Base-by-base conservation (phyloP, 2,888 invertebrate genomes). In the Ophion obscuratus region DNA sequence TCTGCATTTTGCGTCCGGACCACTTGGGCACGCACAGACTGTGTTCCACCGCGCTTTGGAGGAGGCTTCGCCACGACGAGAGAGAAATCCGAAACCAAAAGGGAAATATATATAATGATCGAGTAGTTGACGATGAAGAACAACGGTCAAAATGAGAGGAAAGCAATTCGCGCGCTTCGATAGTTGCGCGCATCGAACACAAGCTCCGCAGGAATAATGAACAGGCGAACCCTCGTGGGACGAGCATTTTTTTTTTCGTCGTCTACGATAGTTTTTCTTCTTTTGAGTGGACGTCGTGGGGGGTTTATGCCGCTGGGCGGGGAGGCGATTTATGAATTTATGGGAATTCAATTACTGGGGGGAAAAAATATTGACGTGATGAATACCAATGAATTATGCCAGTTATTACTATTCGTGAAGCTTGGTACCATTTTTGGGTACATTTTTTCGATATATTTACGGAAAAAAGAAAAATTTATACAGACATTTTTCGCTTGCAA, bases 1-100 rank as follows among this genome's bases (percentile, higher is more conserved):
- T 91, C 91, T 79, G 92, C 92, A 93, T 94, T 94, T 93, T 93
- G 92, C 92, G 93, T 93, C 89, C 90, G 91, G 91, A 92, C 90
- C 93, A 94, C 94, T 94, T 94, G 92, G 93, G 94, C 94, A 94
- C 94, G 94, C 93, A 94, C 93, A 90, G 91, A 85, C 82, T 87
- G 85, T 78, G 70, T 68, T 78, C 84, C 47, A 66, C 44, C 67
- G 20, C 68, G 17, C 53, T 27, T 64, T 62, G 85, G 91, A 90
- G 88, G 89, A 90, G 89, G 91, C 40, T 91, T 90, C 87, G 91
- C 88, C 88, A 90, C 89, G 89, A 70, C 90, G 89, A 62, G 76
- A 53, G 53, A 79, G 70, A 77, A 80, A 84, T 66, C 86, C 66
- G 67, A 82, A 85, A 81, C 78, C 81, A 61, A 83, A 70, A 76